A percentile compares a stretch with the other conserved stretches of the same genome.
These are phyloP conservation scores for Anthopleura xanthogrammica DNA, from an alignment of 92 coral and sea anemone genomes.

Conservation along the genomic window DNA sequence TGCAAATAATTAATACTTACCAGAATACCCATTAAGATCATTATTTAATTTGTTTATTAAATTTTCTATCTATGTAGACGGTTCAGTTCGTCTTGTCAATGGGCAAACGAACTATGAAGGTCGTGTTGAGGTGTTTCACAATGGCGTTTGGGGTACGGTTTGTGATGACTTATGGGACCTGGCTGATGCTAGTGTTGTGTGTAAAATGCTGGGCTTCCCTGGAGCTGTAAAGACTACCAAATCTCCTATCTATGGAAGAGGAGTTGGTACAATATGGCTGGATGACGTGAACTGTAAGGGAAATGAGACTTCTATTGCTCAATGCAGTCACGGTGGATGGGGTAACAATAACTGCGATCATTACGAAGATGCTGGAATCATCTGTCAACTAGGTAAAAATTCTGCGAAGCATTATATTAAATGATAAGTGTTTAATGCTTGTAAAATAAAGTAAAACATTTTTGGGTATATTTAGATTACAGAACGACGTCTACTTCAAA, in stretches of 20 bases:
- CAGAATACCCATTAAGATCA: no score
- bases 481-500: background rate
- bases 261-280: conserved; percentile 1
- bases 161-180: conserved; percentile 11
- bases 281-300: background rate
- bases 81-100: background rate
- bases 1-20: no score
- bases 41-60: no score
- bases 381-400: background rate
- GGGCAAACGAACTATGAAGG: background rate
- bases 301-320: background rate
- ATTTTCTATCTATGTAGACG: background rate
- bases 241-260: background rate
- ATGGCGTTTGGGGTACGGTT: background rate
- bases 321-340: conserved; percentile 4
- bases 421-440: no score
- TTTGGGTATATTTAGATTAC: background rate
- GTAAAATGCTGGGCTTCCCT: conserved; percentile 2
- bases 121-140: conserved; percentile 1
- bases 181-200: background rate
- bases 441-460: background rate
- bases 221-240: background rate
- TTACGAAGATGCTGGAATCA: background rate
- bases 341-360: conserved; percentile 2
- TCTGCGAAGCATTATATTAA: no score